Evolutionary conservation across 2,797 vertebrate species (phyloP).

Genomic region (Oreochromis grahami): DNA sequence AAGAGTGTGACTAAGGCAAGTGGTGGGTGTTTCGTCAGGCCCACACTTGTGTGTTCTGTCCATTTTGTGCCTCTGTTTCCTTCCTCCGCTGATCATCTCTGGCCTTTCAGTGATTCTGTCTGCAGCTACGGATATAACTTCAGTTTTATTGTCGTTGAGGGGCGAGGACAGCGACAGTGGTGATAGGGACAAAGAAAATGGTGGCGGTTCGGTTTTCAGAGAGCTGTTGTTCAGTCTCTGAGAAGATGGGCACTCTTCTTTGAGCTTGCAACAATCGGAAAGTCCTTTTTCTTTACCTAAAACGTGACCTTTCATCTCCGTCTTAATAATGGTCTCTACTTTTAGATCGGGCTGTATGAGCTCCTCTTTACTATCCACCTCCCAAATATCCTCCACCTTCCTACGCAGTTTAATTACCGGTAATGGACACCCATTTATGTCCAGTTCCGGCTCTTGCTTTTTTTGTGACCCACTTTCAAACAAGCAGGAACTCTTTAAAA

Average conservation of each 20-base stretch:
- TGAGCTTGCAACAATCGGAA: constrained; percentile 45
- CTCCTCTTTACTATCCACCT: constrained; percentile 66
- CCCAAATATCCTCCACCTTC: constrained; percentile 74
- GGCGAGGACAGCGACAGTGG: constrained; percentile 76
- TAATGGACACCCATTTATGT: constrained; percentile 42
- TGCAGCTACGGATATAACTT: constrained; percentile 6
- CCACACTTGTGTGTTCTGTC: constrained; percentile 52
- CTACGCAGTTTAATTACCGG: constrained; percentile 74
- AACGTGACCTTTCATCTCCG: constrained; percentile 13
- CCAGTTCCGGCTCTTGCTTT: constrained; percentile 28
- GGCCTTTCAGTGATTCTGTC: constrained; percentile 38
- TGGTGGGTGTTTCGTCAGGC: constrained; percentile 50
- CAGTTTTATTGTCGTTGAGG: constrained; percentile 47
- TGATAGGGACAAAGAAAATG: constrained; percentile 74
- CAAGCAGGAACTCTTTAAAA: constrained; percentile 54
- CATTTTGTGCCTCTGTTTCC: constrained; percentile 59
- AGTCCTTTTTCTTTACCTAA: constrained; percentile 40
- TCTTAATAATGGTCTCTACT: constrained; percentile 28
- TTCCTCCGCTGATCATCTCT: constrained; percentile 47
- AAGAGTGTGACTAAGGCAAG: constrained; percentile 76
- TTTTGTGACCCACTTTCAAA: constrained; percentile 41
- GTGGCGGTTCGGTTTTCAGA: constrained; percentile 55
- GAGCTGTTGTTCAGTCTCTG: constrained; percentile 24
- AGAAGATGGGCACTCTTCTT: constrained; percentile 54
- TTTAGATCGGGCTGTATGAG: constrained; percentile 19